Base-by-base conservation (phyloP, 2,113 vertebrate genomes). In the Macrotus californicus region DNA sequence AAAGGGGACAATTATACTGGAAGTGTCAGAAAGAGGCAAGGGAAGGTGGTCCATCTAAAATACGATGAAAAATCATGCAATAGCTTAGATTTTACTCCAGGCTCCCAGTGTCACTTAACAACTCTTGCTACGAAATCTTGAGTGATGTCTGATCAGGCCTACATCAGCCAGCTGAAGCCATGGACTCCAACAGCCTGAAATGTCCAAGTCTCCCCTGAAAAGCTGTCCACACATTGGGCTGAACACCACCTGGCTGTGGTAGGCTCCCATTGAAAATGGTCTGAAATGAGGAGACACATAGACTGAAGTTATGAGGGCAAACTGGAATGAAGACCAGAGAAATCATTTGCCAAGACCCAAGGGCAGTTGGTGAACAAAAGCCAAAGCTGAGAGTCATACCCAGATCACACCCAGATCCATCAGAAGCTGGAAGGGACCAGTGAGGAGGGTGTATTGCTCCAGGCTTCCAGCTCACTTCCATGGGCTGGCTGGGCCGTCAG, bases 401-500 rank as follows among this genome's bases (percentile, higher is more conserved):
- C 50, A 80, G 56, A 34, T 26, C 36, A 50, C 5, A 48, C 5
- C 24, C 26, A 86, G 14, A 61, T 2, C 5, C 69, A 76, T 3
- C 0, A 1, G 14, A 64, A 41, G 10, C 26, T 54, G 15, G 16
- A 46, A 89, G 31, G 11, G 36, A 19, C 4, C 3, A 8, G 8
- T 5, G 31, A 76, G 36, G 14, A 46, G 11, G 39, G 5, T n/a
- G 29, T 64, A 36, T 4, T 34, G 21, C 50, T 81, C 22, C 11
- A 59, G 43, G 4, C 21, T 46, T 15, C 1, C 4, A 1, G 34
- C 31, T 73, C n/a, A 18, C 8, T 50, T 36, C 48, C 15, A 0
- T 2, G 43, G 26, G 6, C 12, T 24, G 10, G 31, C 8, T 11
- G n/a, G 18, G 52, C 14, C 19, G 6, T 46, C 22, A 7, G n/a